A percentile compares a stretch with the other conserved stretches of the same genome.
Conservation (phyloP, 2,797 vertebrate genomes). For the Ctenopoma kingsleyae region DNA sequence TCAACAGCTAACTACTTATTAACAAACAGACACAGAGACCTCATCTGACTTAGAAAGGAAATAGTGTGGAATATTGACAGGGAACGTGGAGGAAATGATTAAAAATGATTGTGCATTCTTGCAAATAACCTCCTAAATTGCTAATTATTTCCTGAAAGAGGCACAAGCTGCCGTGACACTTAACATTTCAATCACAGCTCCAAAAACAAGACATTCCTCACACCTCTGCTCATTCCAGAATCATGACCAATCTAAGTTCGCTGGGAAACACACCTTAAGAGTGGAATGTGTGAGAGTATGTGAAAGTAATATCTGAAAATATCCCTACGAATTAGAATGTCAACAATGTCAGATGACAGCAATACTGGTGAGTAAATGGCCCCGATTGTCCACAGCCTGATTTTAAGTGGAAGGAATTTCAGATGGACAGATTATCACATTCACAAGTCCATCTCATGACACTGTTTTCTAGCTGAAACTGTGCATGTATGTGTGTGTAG, state of each 20-base stretch:
- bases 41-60: slow-evolving; percentile 26
- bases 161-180: slow-evolving; percentile 1
- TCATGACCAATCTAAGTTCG: slow-evolving; percentile 31
- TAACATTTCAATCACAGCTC: slow-evolving; percentile 7
- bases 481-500: slow-evolving; percentile 34
- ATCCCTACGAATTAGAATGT: slow-evolving; percentile 58
- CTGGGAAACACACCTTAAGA: slow-evolving; percentile 61
- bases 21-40: slow-evolving; percentile 47
- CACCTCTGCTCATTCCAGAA: slow-evolving; percentile 43
- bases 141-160: slow-evolving; percentile 39
- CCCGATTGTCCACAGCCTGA: slow-evolving; percentile 74
- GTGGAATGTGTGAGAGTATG: slow-evolving; percentile 50
- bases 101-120: slow-evolving; percentile 20
- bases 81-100: slow-evolving; percentile 41
- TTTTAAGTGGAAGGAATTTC: slow-evolving; percentile 83
- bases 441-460: slow-evolving; percentile 77
- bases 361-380: slow-evolving; percentile 75
- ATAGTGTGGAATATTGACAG: slow-evolving; percentile 57
- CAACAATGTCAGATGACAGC: slow-evolving; percentile 80
- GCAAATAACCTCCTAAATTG: not conserved
- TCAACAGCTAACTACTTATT: slow-evolving; percentile 62
- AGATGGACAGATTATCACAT: slow-evolving; percentile 75
- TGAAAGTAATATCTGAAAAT: slow-evolving; percentile 71
- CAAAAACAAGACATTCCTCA: slow-evolving; percentile 27
- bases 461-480: slow-evolving; percentile 53